Percentiles rank a stretch among this genome's conserved stretches.
phyloP scores from a whole-genome alignment of 2,888 invertebrate genomes.

The Argyra leucocephala region DNA sequence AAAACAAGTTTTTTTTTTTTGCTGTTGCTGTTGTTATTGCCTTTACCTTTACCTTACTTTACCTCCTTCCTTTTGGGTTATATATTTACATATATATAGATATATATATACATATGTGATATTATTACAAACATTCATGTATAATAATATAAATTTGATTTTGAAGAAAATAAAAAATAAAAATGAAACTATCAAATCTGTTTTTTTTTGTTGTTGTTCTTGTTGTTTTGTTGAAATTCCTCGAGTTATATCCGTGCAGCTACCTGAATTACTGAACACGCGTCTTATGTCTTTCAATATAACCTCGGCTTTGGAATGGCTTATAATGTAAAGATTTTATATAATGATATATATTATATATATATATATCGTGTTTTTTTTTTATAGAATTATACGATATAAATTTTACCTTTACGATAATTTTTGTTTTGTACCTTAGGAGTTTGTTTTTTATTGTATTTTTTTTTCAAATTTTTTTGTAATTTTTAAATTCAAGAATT shows the following conservation, averaged over 20 bases:
- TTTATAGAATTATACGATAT: slow-evolving; percentile 7
- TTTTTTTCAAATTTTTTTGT: neutral
- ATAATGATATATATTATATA: slow-evolving; percentile 12
- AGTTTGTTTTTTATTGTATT: neutral
- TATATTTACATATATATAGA: no score
- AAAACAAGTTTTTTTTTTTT: neutral
- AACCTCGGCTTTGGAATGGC: slow-evolving; percentile 22
- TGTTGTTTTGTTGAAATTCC: slow-evolving; percentile 25
- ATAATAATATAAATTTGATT: neutral
- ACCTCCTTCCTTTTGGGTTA: neutral
- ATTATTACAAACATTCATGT: no score
- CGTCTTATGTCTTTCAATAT: slow-evolving; percentile 31
- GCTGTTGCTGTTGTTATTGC: no score
- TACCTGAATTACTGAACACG: slow-evolving; percentile 37
- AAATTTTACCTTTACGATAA: neutral
- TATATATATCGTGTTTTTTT: slow-evolving; percentile 9
- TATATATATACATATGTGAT: no score
- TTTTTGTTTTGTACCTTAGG: neutral
- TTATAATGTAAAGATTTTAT: slow-evolving; percentile 18
- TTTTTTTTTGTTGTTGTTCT: slow-evolving; percentile 2
- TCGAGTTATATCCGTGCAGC: slow-evolving; percentile 30
- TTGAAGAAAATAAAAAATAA: slow-evolving; percentile 8
- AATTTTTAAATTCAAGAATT: neutral
- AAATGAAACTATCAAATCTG: neutral
- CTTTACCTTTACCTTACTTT: neutral